Evolutionary conservation across 2,888 invertebrate species (phyloP), one percentile per base, ranked within the genome.

Genomic region (Apotomis betuletana): DNA sequence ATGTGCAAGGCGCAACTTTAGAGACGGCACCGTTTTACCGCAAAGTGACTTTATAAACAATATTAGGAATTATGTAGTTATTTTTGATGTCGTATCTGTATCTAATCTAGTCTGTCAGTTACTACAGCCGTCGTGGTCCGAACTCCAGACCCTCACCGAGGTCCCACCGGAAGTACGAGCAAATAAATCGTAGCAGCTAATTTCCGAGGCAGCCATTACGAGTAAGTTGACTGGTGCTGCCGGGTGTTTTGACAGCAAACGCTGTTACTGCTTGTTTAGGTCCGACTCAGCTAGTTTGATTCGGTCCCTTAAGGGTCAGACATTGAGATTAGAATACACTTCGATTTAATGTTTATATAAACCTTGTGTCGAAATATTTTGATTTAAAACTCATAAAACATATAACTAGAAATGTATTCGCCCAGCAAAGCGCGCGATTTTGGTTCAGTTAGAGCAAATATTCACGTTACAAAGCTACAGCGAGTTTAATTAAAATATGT

Each of bases 201-300:
- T 62, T 57, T 62, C 62, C 62, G 68, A 49, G 54, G 46, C 54
- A 41, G 13, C 68, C 44, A 46, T 69, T 69, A 46, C 46, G 15
- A 52, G 44, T 12, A 27, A 63, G 51, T 69, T 63, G 55, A 54
- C 52, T 52, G 27, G 46, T 49, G 52, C 44, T 52, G 9, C 51
- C 27, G 49, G 62, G 10, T 58, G 27, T 58, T 69, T 58, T 44
- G 69, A 63, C 63, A 57, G 49, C 52, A 57, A 63, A 57, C 63
- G 62, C 51, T 51, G 54, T 57, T 38, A 51, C 41, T 63, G 63
- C 69, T 69, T 69, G 58, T 69, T 69, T 63, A 69, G 63, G 63
- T 41, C 41, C 49, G 41, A 15, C 57, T 63, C 9, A 49, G 57
- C 69, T 63, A 58, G 58, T 69, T 69, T 58, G 58, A 36, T 44